Conservation (phyloP, 2,888 invertebrate species). For the Tipula unca region DNA sequence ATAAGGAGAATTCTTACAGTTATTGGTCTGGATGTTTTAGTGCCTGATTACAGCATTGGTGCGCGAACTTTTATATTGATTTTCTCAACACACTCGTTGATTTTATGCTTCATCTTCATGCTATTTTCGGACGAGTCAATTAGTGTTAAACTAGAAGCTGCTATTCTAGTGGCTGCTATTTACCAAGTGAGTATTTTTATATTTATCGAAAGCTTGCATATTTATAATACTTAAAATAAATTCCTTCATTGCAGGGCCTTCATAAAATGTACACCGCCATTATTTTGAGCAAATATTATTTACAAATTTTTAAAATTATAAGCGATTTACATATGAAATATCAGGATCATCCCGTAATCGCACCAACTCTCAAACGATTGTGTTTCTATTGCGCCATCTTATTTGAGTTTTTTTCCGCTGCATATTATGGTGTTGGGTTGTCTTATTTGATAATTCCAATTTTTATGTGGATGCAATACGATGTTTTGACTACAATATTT, state of each 20-base stretch:
- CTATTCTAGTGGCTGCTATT: neutral
- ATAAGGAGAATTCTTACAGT: neutral
- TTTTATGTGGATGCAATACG: too few species aligned
- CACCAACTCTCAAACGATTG: too few species aligned
- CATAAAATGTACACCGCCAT: neutral
- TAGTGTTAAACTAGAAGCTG: neutral
- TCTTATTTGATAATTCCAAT: too few species aligned
- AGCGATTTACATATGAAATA: too few species aligned
- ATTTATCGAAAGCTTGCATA: neutral
- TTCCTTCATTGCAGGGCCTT: neutral
- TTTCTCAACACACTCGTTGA: neutral
- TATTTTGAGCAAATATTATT: neutral
- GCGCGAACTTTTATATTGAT: neutral
- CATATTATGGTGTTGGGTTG: too few species aligned
- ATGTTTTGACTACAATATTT: too few species aligned
- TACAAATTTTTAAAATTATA: too few species aligned
- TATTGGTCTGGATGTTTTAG: neutral
- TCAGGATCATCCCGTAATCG: too few species aligned
- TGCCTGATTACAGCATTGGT: neutral
- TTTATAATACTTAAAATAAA: neutral
- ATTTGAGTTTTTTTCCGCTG: too few species aligned
- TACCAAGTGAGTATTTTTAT: neutral
- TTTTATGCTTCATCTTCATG: neutral
- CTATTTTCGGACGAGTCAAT: neutral
- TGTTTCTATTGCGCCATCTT: too few species aligned